Percentiles rank a stretch among this genome's conserved stretches.
phyloP scores from a whole-genome alignment of 2,888 invertebrate species.

The Autographa pulchrina region DNA sequence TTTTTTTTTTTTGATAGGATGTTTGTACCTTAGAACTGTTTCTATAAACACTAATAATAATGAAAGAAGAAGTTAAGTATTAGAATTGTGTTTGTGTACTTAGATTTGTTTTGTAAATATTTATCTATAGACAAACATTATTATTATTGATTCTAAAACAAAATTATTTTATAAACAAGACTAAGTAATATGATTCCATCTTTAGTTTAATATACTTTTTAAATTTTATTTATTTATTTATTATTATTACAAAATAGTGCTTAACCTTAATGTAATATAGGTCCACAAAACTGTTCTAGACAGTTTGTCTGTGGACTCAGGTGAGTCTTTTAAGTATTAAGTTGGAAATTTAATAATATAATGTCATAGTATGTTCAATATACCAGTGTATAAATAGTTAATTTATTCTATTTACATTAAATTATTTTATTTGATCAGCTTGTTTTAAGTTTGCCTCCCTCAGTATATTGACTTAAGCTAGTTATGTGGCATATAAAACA shows the following conservation, averaged over 20 bases:
- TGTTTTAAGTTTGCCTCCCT: background rate
- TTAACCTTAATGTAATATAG: too few species aligned
- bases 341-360: too few species aligned
- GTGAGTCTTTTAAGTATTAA: too few species aligned
- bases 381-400: background rate
- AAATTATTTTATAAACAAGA: too few species aligned
- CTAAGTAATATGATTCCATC: background rate
- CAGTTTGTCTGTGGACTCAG: too few species aligned
- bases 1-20: background rate
- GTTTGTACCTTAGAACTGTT: background rate
- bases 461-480: background rate
- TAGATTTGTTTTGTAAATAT: too few species aligned
- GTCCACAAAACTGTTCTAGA: too few species aligned
- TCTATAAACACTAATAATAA: background rate
- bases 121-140: too few species aligned
- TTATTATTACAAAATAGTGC: too few species aligned
- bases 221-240: too few species aligned
- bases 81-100: too few species aligned
- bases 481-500: background rate
- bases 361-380: background rate
- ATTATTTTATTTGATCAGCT: background rate
- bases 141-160: too few species aligned
- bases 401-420: background rate
- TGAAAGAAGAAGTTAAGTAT: background rate
- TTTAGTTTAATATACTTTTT: background rate